phyloP scores from a whole-genome alignment of 2,888 invertebrate species.

The Unio pictorum region DNA sequence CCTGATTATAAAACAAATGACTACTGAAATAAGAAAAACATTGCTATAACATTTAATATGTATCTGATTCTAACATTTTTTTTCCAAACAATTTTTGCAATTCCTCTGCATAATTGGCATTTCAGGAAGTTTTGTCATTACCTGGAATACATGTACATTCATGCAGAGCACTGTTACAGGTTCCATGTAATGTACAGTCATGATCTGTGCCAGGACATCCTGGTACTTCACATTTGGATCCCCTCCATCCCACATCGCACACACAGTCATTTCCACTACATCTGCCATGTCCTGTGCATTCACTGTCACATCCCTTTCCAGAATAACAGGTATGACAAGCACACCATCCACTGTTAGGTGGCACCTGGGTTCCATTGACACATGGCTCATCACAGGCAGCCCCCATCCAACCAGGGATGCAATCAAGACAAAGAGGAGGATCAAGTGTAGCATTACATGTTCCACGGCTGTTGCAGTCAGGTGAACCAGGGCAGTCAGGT shows the following conservation, averaged over 20 bases:
- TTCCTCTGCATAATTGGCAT: too few species aligned
- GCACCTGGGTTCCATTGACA: conserved; percentile 43
- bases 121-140: conserved; percentile 12
- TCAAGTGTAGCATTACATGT: conserved; percentile 34
- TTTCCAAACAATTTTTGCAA: too few species aligned
- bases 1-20: too few species aligned
- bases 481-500: conserved; percentile 55
- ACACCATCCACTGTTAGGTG: conserved; percentile 45
- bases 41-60: too few species aligned
- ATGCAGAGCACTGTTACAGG: conserved; percentile 44
- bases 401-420: conserved; percentile 49
- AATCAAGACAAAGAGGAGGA: conserved; percentile 46
- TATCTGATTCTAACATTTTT: too few species aligned
- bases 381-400: conserved; percentile 47
- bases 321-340: conserved; percentile 45
- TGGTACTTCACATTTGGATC: conserved; percentile 45
- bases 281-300: conserved; percentile 37
- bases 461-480: conserved; percentile 52
- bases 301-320: conserved; percentile 43
- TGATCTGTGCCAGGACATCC: conserved; percentile 45
- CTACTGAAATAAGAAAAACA: too few species aligned
- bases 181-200: conserved; percentile 46
- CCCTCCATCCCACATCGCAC: conserved; percentile 49
- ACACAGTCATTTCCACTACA: conserved; percentile 32
- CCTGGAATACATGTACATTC: conserved; percentile 50